phyloP scores from a whole-genome alignment of 2,888 invertebrate genomes.

The Meandrusa payeni region DNA sequence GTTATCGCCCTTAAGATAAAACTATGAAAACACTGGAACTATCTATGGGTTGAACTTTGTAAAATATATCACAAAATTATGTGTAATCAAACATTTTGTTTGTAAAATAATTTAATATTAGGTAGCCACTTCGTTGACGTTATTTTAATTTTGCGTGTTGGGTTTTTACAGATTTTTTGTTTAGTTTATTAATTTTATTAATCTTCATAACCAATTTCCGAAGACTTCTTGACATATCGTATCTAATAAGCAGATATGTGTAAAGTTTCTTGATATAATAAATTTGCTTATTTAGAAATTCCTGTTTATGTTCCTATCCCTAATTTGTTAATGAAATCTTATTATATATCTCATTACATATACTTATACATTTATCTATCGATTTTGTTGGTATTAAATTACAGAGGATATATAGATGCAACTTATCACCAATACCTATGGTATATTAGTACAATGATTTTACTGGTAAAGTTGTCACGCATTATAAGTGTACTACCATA shows the following conservation, averaged over 20 bases:
- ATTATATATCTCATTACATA: too few relatives aligned
- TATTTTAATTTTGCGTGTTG: conserved; percentile 31
- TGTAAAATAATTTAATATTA: conserved; percentile 22
- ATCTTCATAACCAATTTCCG: conserved; percentile 46
- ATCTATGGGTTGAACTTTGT: conserved; percentile 40
- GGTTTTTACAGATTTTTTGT: background rate
- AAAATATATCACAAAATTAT: conserved; percentile 29
- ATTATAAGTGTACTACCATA: too few relatives aligned
- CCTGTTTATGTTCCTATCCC: too few relatives aligned
- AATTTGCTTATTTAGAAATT: conserved; percentile 71
- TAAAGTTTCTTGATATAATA: conserved; percentile 67
- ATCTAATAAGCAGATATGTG: conserved; percentile 63
- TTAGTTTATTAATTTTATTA: background rate
- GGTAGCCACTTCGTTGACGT: conserved; percentile 24
- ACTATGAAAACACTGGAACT: conserved; percentile 35
- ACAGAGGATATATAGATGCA: too few relatives aligned
- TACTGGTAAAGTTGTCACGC: too few relatives aligned
- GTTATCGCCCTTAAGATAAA: conserved; percentile 35
- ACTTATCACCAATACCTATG: too few relatives aligned
- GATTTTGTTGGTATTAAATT: too few relatives aligned
- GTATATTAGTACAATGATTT: too few relatives aligned
- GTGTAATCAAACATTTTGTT: conserved; percentile 24
- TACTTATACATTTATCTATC: too few relatives aligned
- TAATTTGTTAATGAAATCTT: too few relatives aligned
- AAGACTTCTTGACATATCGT: conserved; percentile 78